Evolutionary conservation across 2,113 vertebrate species (phyloP).

Genomic region (Odobenus rosmarus): DNA sequence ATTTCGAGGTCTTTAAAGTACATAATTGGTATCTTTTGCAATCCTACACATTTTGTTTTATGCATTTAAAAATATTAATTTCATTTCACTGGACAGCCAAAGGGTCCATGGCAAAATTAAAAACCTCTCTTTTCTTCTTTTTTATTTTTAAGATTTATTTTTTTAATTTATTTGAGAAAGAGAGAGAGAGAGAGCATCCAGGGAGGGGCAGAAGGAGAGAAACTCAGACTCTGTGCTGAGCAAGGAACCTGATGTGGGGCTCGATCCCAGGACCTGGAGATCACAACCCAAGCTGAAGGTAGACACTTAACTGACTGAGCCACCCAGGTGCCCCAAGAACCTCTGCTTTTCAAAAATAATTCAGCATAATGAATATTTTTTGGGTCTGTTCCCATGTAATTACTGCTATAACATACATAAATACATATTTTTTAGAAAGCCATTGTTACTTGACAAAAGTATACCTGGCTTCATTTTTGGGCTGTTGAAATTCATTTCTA

Average conservation of each 20-base stretch:
- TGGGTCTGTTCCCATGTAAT: neutral
- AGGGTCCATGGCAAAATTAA: neutral
- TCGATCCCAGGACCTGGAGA: neutral
- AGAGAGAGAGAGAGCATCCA: neutral
- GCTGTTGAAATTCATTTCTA: neutral
- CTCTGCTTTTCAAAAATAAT: constrained; percentile 19
- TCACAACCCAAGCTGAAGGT: neutral
- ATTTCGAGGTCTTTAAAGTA: neutral
- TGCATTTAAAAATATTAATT: neutral
- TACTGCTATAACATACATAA: neutral
- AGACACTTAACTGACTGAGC: neutral
- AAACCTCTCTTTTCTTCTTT: too few species aligned
- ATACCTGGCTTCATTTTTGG: neutral
- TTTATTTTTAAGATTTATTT: too few species aligned
- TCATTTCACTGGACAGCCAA: neutral
- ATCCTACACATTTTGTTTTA: neutral
- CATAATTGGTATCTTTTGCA: neutral
- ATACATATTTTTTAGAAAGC: neutral
- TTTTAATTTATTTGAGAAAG: neutral
- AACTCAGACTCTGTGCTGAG: neutral
- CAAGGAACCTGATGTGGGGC: neutral
- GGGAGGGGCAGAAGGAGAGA: neutral
- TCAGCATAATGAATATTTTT: neutral
- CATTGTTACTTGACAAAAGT: neutral
- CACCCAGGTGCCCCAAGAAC: neutral